These are phyloP conservation scores for Xerus rutilus DNA, from an alignment of 2,797 vertebrate genomes.

Conservation along the genomic window DNA sequence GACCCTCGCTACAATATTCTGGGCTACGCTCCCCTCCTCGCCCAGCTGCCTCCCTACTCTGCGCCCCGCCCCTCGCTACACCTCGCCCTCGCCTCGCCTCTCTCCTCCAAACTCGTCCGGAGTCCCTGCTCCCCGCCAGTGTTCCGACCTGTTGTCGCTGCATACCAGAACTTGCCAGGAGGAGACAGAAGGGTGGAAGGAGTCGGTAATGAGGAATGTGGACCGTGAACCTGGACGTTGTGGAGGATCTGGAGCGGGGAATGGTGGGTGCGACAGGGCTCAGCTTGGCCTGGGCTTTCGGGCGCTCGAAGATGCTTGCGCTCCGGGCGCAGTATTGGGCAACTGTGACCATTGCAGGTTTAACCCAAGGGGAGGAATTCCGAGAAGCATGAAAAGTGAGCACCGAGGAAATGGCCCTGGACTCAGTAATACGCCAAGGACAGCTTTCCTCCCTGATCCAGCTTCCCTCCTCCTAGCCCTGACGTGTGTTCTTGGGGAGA, in stretches of 20 bases:
- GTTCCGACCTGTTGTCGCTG: accelerated
- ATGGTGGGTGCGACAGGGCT: accelerated
- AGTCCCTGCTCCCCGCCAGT: accelerated
- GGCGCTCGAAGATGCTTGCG: not conserved
- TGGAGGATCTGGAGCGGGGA: no score
- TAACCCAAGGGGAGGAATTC: not conserved
- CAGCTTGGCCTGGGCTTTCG: no score
- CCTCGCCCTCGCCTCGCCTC: not conserved
- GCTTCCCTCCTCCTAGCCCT: no score
- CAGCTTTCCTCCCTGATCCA: not conserved
- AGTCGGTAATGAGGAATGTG: no score
- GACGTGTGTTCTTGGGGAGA: no score
- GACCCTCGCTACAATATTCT: no score
- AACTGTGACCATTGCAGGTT: not conserved
- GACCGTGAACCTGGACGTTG: accelerated
- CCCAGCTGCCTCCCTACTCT: not conserved
- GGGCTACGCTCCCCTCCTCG: accelerated
- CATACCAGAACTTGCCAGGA: accelerated
- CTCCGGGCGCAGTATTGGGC: not conserved
- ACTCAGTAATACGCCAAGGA: accelerated
- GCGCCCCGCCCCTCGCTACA: not conserved
- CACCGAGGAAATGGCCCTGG: accelerated
- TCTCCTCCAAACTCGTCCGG: not conserved
- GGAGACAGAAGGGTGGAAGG: accelerated
- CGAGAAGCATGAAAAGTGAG: accelerated